phyloP scores from a whole-genome alignment of 2,797 vertebrate genomes.

The Synaphobranchus kaupii region DNA sequence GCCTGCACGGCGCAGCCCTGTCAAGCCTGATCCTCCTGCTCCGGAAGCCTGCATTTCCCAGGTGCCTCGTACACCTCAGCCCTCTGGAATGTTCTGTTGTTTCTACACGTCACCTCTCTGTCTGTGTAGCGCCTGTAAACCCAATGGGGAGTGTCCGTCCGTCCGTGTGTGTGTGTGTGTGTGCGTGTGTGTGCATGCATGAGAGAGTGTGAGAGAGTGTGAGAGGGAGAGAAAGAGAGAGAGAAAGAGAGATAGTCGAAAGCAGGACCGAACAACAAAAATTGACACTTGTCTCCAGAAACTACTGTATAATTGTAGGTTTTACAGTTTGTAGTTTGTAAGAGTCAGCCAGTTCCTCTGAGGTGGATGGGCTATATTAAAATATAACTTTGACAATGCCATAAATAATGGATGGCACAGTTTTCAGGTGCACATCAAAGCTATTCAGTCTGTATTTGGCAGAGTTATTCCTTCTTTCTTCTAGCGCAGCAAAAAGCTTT shows the following conservation, averaged over 20 bases:
- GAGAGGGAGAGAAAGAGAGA: conserved; percentile 25
- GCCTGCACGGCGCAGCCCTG: background rate
- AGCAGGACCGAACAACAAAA: conserved; percentile 12
- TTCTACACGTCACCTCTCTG: conserved; percentile 10
- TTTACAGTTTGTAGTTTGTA: conserved; percentile 43
- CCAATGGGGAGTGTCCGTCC: too few species aligned
- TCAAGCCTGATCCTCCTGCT: background rate
- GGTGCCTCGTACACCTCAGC: conserved; percentile 34
- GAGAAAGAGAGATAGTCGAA: conserved; percentile 11
- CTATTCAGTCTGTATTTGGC: conserved; percentile 50
- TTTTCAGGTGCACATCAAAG: conserved; percentile 54
- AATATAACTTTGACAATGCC: conserved; percentile 44
- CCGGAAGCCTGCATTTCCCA: conserved; percentile 23
- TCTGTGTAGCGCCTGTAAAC: background rate
- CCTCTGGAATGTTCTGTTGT: conserved; percentile 17
- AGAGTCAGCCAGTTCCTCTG: conserved; percentile 36
- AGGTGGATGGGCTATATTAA: conserved; percentile 27
- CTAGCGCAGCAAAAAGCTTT: conserved; percentile 37
- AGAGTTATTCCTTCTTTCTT: conserved; percentile 48
- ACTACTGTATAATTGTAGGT: conserved; percentile 30
- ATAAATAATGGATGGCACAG: conserved; percentile 56
- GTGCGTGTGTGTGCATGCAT: conserved; percentile 47
- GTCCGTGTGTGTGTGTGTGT: background rate
- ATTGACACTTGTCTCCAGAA: conserved; percentile 9
- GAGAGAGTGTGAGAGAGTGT: conserved; percentile 45